Percentiles rank a stretch among this genome's conserved stretches.
phyloP scores from a whole-genome alignment of 2,888 invertebrate species.

The Kryphioiulus occultus region DNA sequence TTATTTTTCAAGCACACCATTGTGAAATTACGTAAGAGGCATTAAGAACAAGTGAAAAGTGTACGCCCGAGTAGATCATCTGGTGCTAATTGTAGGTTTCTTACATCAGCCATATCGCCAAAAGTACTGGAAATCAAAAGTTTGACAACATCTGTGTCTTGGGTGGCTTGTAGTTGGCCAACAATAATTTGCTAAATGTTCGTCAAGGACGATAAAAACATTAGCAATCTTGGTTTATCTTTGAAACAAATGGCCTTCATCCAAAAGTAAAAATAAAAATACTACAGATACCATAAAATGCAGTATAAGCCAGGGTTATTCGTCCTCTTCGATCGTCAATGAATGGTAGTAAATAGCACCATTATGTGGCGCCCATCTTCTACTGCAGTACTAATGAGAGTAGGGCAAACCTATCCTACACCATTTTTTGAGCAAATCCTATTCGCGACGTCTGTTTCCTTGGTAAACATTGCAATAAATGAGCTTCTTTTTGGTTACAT shows the following conservation, averaged over 20 bases:
- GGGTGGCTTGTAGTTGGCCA: neutral
- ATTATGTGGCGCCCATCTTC: neutral
- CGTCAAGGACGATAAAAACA: neutral
- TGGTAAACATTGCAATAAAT: neutral
- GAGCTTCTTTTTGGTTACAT: conserved; percentile 2
- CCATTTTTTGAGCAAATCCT: neutral
- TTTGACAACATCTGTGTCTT: neutral
- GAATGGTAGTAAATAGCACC: neutral
- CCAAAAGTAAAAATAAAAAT: neutral
- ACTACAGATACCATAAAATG: neutral
- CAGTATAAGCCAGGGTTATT: neutral
- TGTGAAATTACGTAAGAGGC: neutral
- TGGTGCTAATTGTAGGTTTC: neutral
- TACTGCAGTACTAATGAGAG: neutral
- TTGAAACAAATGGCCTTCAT: neutral
- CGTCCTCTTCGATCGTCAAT: neutral
- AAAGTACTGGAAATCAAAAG: neutral
- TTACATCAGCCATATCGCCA: neutral
- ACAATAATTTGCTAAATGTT: neutral
- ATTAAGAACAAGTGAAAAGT: neutral
- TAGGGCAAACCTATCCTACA: neutral
- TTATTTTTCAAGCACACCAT: no score
- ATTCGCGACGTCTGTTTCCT: neutral
- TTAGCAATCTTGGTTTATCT: neutral
- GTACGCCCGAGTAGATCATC: neutral